Conservation (phyloP, 2,888 invertebrate genomes). For the Alsophila aescularia region DNA sequence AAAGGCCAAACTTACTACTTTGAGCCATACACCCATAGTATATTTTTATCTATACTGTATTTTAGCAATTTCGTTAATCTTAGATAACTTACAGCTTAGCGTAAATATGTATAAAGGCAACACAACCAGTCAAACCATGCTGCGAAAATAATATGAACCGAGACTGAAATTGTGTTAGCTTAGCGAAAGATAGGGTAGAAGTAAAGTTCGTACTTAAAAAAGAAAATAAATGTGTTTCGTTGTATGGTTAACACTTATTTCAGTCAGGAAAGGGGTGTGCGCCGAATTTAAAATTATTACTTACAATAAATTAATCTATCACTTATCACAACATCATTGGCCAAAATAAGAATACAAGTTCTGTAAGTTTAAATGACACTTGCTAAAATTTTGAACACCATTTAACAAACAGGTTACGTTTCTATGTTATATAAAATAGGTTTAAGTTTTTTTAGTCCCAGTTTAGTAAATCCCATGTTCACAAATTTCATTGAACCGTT, state of each 20-base stretch:
- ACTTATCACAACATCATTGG: not conserved
- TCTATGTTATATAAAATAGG: too few species aligned
- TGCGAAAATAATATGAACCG: constrained; percentile 33
- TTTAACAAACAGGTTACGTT: too few species aligned
- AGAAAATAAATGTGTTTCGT: constrained; percentile 11
- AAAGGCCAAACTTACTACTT: constrained; percentile 44
- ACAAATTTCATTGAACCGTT: too few species aligned
- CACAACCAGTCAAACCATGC: constrained; percentile 47
- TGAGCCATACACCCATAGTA: constrained; percentile 17
- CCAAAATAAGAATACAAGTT: too few species aligned
- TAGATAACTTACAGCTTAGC: constrained; percentile 27
- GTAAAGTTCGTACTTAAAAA: not conserved
- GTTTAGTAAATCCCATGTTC: too few species aligned
- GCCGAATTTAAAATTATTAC: constrained; percentile 33
- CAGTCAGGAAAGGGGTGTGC: constrained; percentile 45
- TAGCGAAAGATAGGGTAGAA: constrained; percentile 27
- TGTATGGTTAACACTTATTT: constrained; percentile 48
- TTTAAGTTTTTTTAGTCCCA: too few species aligned
- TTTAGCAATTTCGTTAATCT: constrained; percentile 25
- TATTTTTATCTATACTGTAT: constrained; percentile 20
- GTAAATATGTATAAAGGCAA: constrained; percentile 40
- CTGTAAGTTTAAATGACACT: too few species aligned
- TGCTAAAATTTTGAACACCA: too few species aligned
- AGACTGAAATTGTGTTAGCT: constrained; percentile 60
- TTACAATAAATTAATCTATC: not conserved